Evolutionary conservation across 2,797 vertebrate species (phyloP).

Genomic region (Myiotriccus ornatus): DNA sequence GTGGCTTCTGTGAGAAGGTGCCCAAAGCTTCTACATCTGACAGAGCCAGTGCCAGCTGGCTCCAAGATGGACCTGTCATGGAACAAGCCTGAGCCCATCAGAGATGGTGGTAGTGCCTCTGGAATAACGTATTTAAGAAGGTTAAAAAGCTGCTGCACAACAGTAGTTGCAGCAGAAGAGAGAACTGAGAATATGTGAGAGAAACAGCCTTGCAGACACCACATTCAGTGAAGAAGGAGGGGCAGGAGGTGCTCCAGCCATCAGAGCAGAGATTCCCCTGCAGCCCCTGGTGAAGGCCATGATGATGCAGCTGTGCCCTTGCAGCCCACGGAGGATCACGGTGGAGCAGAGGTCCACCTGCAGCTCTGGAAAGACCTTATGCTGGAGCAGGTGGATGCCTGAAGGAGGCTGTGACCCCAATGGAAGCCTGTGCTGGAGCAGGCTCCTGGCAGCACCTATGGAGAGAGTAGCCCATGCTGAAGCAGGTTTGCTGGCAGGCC

Average conservation of each 20-base stretch:
- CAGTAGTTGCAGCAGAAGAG: not conserved
- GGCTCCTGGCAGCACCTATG: not conserved
- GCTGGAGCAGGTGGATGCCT: not conserved
- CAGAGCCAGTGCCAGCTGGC: not conserved
- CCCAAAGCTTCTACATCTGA: not conserved
- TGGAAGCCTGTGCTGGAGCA: not conserved
- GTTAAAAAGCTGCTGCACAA: not conserved
- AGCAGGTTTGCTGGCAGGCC: not conserved
- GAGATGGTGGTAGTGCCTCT: fast-evolving
- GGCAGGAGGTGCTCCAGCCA: not conserved
- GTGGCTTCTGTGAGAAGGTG: not conserved
- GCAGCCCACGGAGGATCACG: not conserved
- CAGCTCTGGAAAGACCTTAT: not conserved
- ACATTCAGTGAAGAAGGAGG: not conserved
- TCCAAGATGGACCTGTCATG: fast-evolving
- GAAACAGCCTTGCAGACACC: not conserved
- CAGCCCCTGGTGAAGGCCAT: not conserved
- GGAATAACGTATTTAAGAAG: not conserved
- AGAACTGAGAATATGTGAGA: not conserved
- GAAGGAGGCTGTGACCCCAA: not conserved
- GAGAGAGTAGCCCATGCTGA: not conserved
- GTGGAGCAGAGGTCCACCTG: not conserved
- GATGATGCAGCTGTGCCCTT: not conserved
- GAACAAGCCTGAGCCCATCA: not conserved
- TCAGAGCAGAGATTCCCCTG: not conserved